Conservation (phyloP, 2,888 invertebrate species). For the Chrysina gloriosa region DNA sequence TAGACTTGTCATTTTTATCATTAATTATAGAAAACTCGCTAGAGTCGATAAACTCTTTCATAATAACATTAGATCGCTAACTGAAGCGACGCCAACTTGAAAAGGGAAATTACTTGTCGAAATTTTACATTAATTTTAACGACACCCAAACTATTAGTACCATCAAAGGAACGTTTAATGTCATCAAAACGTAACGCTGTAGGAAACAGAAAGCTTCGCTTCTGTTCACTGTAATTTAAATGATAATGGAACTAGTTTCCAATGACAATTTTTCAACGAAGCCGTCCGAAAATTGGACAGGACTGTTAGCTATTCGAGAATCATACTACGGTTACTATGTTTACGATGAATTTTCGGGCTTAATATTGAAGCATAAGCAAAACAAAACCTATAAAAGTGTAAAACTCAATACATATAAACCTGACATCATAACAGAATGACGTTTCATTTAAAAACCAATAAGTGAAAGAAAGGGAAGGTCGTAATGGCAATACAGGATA, state of each 20-base stretch:
- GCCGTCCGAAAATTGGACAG: background rate
- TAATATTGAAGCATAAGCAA: too few relatives aligned
- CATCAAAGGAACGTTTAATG: constrained; percentile 23
- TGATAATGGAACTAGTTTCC: constrained; percentile 24
- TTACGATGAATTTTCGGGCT: too few relatives aligned
- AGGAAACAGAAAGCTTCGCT: constrained; percentile 19
- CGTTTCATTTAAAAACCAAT: too few relatives aligned
- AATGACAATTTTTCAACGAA: constrained; percentile 2
- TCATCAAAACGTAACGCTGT: background rate
- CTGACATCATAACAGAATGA: too few relatives aligned
- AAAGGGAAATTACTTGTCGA: constrained; percentile 35
- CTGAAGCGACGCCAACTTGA: constrained; percentile 14
- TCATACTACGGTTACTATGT: background rate
- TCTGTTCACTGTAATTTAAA: constrained; percentile 10
- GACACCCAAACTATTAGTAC: constrained; percentile 21
- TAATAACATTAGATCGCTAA: constrained; percentile 23
- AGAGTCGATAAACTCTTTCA: constrained; percentile 39
- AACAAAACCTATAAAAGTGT: too few relatives aligned
- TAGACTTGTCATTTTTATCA: constrained; percentile 42
- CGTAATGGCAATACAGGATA: too few relatives aligned
- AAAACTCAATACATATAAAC: too few relatives aligned
- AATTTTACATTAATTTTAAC: constrained; percentile 31
- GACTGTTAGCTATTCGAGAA: background rate
- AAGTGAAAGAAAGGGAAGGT: too few relatives aligned
- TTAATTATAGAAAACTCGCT: constrained; percentile 38